Conservation (phyloP, 1,140 invertebrate genomes). For the Brachionus rubens region DNA sequence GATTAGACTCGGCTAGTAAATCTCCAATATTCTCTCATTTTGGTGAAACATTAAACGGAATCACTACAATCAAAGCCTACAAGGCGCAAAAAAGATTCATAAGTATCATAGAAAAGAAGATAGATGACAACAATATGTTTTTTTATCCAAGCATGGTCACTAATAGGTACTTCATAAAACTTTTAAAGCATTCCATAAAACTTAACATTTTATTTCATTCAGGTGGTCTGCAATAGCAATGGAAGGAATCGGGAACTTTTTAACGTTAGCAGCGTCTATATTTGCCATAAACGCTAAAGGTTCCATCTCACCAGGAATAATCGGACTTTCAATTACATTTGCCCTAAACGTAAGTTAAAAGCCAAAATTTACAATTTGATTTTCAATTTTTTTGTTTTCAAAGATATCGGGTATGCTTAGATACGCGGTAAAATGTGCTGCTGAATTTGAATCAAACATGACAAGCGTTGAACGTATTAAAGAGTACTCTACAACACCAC, state of each 20-base stretch:
- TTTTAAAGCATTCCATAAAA: too few relatives aligned
- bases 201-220: not conserved
- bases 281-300: slow-evolving; percentile 2
- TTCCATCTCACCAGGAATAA: slow-evolving; percentile 53
- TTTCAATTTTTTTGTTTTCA: not conserved
- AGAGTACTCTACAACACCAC: slow-evolving; percentile 81
- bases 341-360: slow-evolving; percentile 57
- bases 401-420: slow-evolving; percentile 83
- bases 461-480: slow-evolving; percentile 96
- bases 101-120: not conserved
- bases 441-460: slow-evolving; percentile 93
- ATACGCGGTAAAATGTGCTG: slow-evolving; percentile 91
- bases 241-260: not conserved
- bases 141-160: not conserved
- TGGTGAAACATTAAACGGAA: slow-evolving; percentile 72
- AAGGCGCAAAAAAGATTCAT: slow-evolving; percentile 61
- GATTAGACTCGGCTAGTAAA: slow-evolving; percentile 86
- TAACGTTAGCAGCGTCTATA: not conserved
- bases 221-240: slow-evolving; percentile 24
- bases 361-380: not conserved
- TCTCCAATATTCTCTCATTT: slow-evolving; percentile 98
- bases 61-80: slow-evolving; percentile 65
- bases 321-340: slow-evolving; percentile 64
- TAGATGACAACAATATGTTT: slow-evolving; percentile 21
- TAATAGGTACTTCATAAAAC: not conserved